Evolutionary conservation across 35 echinoderm and acorn worm species (phyloP).

Genomic region (Lytechinus variegatus): DNA sequence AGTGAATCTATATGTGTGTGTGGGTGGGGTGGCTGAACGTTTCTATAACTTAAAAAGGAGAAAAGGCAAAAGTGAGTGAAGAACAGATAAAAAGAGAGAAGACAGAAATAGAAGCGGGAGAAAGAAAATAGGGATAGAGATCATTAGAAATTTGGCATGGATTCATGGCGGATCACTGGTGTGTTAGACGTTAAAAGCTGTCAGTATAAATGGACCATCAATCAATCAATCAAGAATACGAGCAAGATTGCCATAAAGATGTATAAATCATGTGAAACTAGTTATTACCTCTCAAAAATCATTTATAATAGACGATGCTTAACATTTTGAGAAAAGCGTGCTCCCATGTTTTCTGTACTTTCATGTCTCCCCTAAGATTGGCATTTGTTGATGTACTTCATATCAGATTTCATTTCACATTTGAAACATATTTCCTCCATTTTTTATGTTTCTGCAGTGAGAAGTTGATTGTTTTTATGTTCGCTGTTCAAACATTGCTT

Average conservation of each 20-base stretch:
- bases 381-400: neutral
- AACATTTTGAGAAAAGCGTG: neutral
- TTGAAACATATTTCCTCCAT: neutral
- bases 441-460: neutral
- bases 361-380: neutral
- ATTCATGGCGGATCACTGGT: neutral
- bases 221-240: neutral
- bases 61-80: no score
- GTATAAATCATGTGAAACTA: neutral
- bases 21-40: no score
- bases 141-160: neutral
- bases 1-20: no score
- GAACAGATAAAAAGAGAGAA: neutral
- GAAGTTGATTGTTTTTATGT: neutral
- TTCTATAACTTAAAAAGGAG: no score
- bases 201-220: neutral
- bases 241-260: neutral
- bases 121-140: neutral
- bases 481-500: neutral
- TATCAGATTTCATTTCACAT: neutral
- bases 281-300: neutral
- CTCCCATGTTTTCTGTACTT: neutral
- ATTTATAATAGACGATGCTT: neutral
- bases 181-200: neutral
- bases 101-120: neutral